Base-by-base conservation (phyloP, 2,113 vertebrate species). In the Ammodytes marinus region DNA sequence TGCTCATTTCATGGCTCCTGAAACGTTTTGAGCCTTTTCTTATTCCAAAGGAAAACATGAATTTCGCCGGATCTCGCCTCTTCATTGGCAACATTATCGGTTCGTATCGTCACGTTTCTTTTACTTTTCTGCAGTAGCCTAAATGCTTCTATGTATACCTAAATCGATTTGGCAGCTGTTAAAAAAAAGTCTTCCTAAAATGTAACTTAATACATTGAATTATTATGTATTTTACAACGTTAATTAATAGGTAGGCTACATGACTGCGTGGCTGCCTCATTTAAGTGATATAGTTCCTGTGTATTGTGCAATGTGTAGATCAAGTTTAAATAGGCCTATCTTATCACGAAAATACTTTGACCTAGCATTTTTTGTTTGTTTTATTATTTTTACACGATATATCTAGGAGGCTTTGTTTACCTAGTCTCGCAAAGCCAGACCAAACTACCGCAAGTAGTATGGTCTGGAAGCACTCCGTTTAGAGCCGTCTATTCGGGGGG, bases 31-130 rank as follows among this genome's bases (percentile, higher is more conserved):
- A 12, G 11, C 13, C 0, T 47, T 14, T 8, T 39, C 27, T 13
- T 37, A 35, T 0, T 19, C 8, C 0, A 39, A 40, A 19, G 40
- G 0, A 46, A 43, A 87, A 2, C 9, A 93, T 95, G 94, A 93
- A 90, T 81, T 82, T 94, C 45, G 4, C 90, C 77, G 86, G 83
- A 64, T 76, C 79, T 37, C 79, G 86, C 0, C 10, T 86, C 27
- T 87, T 76, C 27, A 6, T 87, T 0, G 58, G 75, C 6, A 87
- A 17, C 39, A 1, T 93, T 0, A 9, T 91, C 15, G 93, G 95
- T 95, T 79, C 53, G 94, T 94, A 88, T 59, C 0, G 2, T 35
- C 37, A 2, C 1, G 2, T n/a, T n/a, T n/a, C 15, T 6, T 19
- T 8, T 55, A 0, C 27, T 27, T 27, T 27, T 27, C 27, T 27